Evolutionary conservation across 2,888 invertebrate species (phyloP).

Genomic region (Amphipyra tragopoginis): DNA sequence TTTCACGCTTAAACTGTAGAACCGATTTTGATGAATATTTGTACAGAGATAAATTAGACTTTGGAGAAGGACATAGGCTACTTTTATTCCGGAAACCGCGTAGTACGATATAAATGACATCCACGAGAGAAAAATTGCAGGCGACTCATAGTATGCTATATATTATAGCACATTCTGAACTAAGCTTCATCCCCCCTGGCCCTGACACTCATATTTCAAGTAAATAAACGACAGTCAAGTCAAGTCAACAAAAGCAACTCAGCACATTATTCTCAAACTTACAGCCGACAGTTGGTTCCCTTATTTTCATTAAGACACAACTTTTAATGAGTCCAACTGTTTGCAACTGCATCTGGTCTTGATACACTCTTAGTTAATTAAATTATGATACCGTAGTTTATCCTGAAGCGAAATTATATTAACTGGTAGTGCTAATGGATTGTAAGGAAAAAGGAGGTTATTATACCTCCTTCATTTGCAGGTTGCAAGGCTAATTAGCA

Average conservation of each 20-base stretch:
- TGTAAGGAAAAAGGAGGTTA: neutral
- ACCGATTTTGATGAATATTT: too few species aligned
- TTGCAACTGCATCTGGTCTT: slow-evolving; percentile 51
- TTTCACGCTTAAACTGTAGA: too few species aligned
- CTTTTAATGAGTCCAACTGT: slow-evolving; percentile 55
- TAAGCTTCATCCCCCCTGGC: too few species aligned
- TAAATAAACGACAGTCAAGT: slow-evolving; percentile 24
- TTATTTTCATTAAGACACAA: slow-evolving; percentile 55
- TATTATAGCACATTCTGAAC: too few species aligned
- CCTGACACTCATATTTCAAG: slow-evolving; percentile 1
- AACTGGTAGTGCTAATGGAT: slow-evolving; percentile 18
- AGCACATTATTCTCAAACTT: slow-evolving; percentile 48
- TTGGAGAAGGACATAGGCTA: too few species aligned
- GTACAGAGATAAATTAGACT: too few species aligned
- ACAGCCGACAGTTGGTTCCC: slow-evolving; percentile 32
- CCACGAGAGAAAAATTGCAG: too few species aligned
- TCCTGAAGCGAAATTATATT: slow-evolving; percentile 21
- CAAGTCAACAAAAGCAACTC: slow-evolving; percentile 36
- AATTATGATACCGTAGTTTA: slow-evolving; percentile 49
- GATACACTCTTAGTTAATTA: slow-evolving; percentile 55
- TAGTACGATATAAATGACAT: too few species aligned
- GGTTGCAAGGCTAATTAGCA: too few species aligned
- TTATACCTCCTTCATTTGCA: neutral
- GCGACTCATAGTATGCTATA: too few species aligned
- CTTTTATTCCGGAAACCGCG: too few species aligned